phyloP scores from a whole-genome alignment of 2,797 vertebrate species.

The Falco cherrug region DNA sequence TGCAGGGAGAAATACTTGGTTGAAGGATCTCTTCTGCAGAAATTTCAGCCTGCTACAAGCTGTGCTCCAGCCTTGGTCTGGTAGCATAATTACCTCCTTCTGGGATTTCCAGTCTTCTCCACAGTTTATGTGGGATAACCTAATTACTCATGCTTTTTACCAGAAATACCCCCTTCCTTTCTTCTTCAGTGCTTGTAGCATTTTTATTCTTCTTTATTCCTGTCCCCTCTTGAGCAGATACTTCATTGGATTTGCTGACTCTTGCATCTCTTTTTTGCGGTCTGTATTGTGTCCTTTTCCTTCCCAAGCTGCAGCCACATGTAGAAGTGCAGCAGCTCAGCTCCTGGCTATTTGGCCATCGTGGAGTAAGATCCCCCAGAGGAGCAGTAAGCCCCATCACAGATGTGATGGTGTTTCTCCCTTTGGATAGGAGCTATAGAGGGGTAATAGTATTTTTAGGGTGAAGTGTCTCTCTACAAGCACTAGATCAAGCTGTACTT shows the following conservation, averaged over 20 bases:
- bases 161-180: background rate
- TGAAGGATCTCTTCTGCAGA: background rate
- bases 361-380: background rate
- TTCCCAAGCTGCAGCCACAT: background rate
- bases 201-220: background rate
- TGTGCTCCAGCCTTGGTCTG: background rate
- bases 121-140: background rate
- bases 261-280: background rate
- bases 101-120: background rate
- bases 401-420: background rate
- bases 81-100: background rate
- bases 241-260: background rate
- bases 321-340: background rate
- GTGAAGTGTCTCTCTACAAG: background rate
- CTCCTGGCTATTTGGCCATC: background rate
- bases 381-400: background rate
- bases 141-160: background rate
- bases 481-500: background rate
- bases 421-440: background rate
- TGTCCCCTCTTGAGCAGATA: background rate
- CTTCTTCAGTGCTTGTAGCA: background rate
- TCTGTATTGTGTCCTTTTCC: background rate
- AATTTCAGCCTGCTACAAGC: background rate
- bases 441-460: background rate
- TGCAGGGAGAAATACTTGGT: background rate